Percentiles rank a stretch among this genome's conserved stretches.
These are phyloP conservation scores for Osmerus eperlanus DNA, from an alignment of 2,113 vertebrate species.

Conservation along the genomic window DNA sequence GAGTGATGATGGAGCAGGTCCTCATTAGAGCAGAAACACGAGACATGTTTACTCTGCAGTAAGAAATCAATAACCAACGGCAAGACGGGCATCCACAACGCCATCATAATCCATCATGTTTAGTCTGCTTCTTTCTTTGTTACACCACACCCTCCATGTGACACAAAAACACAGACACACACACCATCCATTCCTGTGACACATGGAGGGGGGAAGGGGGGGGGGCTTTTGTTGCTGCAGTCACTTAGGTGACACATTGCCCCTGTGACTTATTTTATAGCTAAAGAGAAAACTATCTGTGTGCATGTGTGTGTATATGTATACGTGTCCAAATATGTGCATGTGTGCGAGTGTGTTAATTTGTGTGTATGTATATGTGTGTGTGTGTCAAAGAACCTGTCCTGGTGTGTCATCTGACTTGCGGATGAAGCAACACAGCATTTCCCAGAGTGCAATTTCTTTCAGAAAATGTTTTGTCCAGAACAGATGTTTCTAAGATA, in stretches of 20 bases:
- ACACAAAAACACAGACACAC: neutral
- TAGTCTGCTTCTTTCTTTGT: slow-evolving; percentile 1
- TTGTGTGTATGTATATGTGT: neutral
- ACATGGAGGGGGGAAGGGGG: neutral
- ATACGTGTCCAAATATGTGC: neutral
- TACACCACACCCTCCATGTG: neutral
- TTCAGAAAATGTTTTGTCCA: no score
- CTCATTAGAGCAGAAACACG: slow-evolving; percentile 41
- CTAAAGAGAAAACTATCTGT: neutral
- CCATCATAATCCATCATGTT: slow-evolving; percentile 32
- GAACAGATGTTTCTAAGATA: no score
- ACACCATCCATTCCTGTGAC: neutral
- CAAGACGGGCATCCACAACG: slow-evolving; percentile 21
- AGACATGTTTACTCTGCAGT: slow-evolving; percentile 15
- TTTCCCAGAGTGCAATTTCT: no score
- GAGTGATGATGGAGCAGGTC: slow-evolving; percentile 21
- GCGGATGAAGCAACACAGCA: no score
- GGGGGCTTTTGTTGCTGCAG: neutral
- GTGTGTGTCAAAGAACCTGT: neutral
- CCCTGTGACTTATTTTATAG: no score
- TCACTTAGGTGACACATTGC: no score
- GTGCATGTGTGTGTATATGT: neutral
- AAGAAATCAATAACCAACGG: slow-evolving; percentile 45
- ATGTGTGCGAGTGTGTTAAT: neutral
- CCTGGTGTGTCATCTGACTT: no score